phyloP scores from a whole-genome alignment of 30 jellyfish, hydroid and myxozoan genomes.

The Catostylus mosaicus region DNA sequence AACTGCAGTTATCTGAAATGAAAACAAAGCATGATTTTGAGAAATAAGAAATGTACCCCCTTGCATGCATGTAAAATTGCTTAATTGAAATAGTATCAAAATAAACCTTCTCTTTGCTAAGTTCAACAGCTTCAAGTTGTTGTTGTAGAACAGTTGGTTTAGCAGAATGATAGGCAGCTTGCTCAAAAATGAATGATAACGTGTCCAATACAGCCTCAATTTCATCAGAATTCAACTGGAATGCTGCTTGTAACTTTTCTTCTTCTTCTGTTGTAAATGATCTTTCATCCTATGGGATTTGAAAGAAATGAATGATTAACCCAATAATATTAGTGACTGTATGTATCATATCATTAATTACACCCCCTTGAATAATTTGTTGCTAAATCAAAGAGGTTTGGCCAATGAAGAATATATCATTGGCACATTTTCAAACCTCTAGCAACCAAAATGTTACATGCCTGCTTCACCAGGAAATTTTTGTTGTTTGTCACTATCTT shows the following conservation, averaged over 20 bases:
- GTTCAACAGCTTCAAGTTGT: constrained; percentile 71
- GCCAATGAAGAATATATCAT: too few species aligned
- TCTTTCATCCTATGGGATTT: constrained; percentile 78
- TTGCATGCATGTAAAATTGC: too few species aligned
- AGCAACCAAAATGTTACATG: too few species aligned
- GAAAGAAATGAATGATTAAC: too few species aligned
- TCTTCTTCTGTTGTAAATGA: constrained; percentile 92
- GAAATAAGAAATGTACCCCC: background rate
- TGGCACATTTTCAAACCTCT: too few species aligned
- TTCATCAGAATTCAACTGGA: constrained; percentile 74
- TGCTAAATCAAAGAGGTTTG: too few species aligned
- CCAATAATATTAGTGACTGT: too few species aligned
- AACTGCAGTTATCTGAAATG: constrained; percentile 56
- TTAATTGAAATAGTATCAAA: background rate
- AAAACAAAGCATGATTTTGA: background rate
- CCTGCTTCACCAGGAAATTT: too few species aligned
- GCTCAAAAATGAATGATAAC: constrained; percentile 87
- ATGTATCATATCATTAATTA: too few species aligned
- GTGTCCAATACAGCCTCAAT: constrained; percentile 77
- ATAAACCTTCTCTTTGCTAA: constrained; percentile 75
- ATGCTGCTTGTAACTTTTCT: constrained; percentile 82
- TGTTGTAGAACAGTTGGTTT: constrained; percentile 79
- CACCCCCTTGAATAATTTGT: too few species aligned
- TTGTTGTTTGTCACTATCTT: too few species aligned
- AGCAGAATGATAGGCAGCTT: constrained; percentile 95